Percentiles rank a stretch among this genome's conserved stretches.
Conservation (phyloP, 2,797 vertebrate genomes). For the Neosilurus hyrtlii region DNA sequence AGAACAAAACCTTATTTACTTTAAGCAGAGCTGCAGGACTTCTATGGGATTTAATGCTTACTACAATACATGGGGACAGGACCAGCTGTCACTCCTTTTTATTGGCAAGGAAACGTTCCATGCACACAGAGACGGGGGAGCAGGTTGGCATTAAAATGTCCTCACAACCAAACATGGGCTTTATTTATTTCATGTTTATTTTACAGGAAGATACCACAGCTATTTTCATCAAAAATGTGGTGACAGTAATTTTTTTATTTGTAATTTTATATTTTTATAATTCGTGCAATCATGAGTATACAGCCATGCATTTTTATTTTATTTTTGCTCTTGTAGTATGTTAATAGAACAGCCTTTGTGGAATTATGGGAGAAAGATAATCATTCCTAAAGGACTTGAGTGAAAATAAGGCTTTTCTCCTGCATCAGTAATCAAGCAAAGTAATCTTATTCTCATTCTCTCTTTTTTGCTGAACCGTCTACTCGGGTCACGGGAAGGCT, state of each 20-base stretch:
- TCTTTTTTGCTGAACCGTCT: too few species aligned
- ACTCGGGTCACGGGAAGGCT: too few species aligned
- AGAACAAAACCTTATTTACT: constrained; percentile 43
- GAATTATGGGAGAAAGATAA: constrained; percentile 5
- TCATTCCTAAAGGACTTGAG: constrained; percentile 7
- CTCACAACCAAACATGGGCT: constrained; percentile 14
- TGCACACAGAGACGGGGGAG: constrained; percentile 29
- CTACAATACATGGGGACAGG: constrained; percentile 48
- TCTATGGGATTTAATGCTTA: constrained; percentile 42
- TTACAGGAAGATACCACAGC: not conserved
- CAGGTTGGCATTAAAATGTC: constrained; percentile 42
- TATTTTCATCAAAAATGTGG: not conserved
- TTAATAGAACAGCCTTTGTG: constrained; percentile 9
- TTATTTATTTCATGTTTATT: constrained; percentile 29
- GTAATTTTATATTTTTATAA: not conserved
- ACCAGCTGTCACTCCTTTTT: constrained; percentile 56
- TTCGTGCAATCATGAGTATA: not conserved
- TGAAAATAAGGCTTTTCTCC: constrained; percentile 9
- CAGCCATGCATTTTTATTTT: not conserved
- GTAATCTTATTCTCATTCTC: too few species aligned
- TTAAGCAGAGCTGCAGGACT: constrained; percentile 37
- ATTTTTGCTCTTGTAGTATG: not conserved
- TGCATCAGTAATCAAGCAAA: constrained; percentile 17
- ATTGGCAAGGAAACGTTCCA: constrained; percentile 50
- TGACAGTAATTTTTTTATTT: not conserved